These are phyloP conservation scores for Ridgeia piscesae DNA, from an alignment of 1,140 invertebrate species.

Conservation along the genomic window DNA sequence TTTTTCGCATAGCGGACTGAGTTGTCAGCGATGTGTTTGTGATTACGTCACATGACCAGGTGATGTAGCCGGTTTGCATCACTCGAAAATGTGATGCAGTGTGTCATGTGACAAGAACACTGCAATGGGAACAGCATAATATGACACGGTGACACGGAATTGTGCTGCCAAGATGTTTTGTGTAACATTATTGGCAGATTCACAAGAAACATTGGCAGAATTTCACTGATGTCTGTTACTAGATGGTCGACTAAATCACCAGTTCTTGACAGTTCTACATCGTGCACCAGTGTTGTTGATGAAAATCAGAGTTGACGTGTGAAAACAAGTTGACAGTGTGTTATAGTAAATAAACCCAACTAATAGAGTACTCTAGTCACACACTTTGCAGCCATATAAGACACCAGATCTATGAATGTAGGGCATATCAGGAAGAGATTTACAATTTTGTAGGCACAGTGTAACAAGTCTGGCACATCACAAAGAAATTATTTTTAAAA, in stretches of 20 bases:
- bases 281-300: too few species aligned
- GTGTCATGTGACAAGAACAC: background rate
- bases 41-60: too few species aligned
- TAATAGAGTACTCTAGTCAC: background rate
- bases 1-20: background rate
- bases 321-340: too few species aligned
- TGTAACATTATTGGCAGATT: too few species aligned
- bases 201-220: too few species aligned
- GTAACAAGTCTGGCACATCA: background rate
- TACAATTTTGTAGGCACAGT: background rate
- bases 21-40: background rate
- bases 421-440: background rate
- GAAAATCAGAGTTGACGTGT: too few species aligned
- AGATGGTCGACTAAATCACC: too few species aligned
- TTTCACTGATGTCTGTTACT: too few species aligned
- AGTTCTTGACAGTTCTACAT: too few species aligned
- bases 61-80: background rate
- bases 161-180: background rate
- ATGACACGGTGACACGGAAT: background rate
- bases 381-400: background rate
- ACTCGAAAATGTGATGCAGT: background rate
- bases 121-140: background rate
- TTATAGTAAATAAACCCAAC: too few species aligned
- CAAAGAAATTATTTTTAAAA: background rate
- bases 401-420: background rate